These are phyloP conservation scores for Odontophorus gujanensis DNA, from an alignment of 2,113 vertebrate species.

Conservation along the genomic window DNA sequence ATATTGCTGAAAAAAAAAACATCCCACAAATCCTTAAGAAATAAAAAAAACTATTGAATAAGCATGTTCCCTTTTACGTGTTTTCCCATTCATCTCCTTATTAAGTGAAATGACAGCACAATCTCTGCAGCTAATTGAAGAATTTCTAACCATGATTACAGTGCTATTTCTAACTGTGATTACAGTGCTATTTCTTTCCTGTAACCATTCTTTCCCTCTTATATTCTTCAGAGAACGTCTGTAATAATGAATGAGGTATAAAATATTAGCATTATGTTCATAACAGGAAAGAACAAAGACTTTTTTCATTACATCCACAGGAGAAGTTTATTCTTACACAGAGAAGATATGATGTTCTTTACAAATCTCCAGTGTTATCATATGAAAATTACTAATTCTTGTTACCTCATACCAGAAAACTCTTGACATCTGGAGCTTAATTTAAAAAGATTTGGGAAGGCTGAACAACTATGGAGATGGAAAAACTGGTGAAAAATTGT, in stretches of 20 bases:
- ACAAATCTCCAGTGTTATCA: not conserved
- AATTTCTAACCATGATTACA: not conserved
- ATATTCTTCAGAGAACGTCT: not conserved
- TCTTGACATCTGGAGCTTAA: not conserved
- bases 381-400: not conserved
- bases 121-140: not conserved
- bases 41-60: not conserved
- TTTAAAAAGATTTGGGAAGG: not conserved
- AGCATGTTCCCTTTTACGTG: not conserved
- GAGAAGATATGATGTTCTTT: not conserved
- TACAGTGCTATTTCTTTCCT: not conserved
- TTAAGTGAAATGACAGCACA: not conserved
- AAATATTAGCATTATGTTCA: not conserved
- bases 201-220: not conserved
- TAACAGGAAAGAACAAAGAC: not conserved
- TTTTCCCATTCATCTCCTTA: not conserved
- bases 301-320: not conserved
- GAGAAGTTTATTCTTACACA: rapidly evolving
- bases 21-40: not conserved
- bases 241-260: not conserved
- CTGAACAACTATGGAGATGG: rapidly evolving
- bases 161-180: not conserved
- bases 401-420: not conserved
- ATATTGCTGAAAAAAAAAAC: not conserved
- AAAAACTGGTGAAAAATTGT: not conserved